phyloP scores from a whole-genome alignment of 1,140 invertebrate genomes.

The Sycophila sp. region DNA sequence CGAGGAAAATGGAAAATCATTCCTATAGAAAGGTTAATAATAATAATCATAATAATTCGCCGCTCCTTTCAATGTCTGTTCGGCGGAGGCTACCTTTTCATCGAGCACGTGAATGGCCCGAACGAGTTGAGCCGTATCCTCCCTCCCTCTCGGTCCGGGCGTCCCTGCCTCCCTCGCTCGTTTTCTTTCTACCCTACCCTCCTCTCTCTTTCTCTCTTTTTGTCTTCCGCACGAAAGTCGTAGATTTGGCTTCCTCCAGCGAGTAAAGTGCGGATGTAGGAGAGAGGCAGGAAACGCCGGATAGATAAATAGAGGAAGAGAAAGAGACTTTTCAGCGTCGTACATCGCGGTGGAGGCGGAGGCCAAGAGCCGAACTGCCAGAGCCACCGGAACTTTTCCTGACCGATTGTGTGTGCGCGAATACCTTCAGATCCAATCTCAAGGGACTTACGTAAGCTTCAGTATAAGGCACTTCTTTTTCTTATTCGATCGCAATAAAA shows the following conservation, averaged over 20 bases:
- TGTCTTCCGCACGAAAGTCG: background rate
- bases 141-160: constrained; percentile 8
- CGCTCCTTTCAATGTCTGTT: constrained; percentile 60
- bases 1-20: constrained; percentile 57
- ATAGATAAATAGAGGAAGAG: constrained; percentile 2
- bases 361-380: background rate
- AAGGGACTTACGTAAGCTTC: no score
- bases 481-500: no score
- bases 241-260: background rate
- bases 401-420: background rate
- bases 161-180: background rate
- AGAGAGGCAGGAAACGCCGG: background rate
- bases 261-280: background rate
- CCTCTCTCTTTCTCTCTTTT: background rate
- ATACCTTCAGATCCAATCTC: no score
- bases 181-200: constrained; percentile 6
- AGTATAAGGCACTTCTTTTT: no score
- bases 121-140: constrained; percentile 62
- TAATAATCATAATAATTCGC: constrained; percentile 64
- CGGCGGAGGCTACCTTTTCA: constrained; percentile 54
- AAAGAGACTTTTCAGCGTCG: no score
- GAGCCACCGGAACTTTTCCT: background rate
- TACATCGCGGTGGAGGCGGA: no score
- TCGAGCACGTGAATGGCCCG: constrained; percentile 57
- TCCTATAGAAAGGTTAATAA: constrained; percentile 63